Percentiles rank a stretch among this genome's conserved stretches.
Evolutionary conservation across 2,888 invertebrate species (phyloP).

Genomic region (Melinaea marsaeus): DNA sequence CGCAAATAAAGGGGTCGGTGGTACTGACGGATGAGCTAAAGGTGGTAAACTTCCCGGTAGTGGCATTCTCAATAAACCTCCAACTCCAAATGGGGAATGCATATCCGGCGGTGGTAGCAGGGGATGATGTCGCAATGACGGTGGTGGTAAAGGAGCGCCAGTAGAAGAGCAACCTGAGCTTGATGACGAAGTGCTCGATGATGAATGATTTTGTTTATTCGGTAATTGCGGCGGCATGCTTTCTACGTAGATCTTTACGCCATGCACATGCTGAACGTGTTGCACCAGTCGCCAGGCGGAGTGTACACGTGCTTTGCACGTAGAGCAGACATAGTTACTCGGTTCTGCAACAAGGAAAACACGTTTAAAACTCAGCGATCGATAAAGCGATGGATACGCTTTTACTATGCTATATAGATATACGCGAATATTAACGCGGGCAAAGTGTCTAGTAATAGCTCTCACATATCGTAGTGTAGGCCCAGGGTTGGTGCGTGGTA

Average conservation of each 20-base stretch:
- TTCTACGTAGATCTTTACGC: conserved; percentile 94
- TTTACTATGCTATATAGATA: conserved; percentile 60
- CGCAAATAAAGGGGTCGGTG: conserved; percentile 85
- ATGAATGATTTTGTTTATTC: conserved; percentile 76
- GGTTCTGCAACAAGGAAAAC: conserved; percentile 84
- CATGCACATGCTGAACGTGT: conserved; percentile 96
- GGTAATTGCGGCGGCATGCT: conserved; percentile 64
- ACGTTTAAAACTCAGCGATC: conserved; percentile 37
- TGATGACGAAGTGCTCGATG: conserved; percentile 77
- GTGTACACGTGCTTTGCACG: conserved; percentile 92
- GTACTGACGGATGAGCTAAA: conserved; percentile 82
- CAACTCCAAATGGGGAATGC: conserved; percentile 86
- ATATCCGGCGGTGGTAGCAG: conserved; percentile 84
- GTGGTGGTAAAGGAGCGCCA: conserved; percentile 78
- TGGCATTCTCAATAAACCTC: conserved; percentile 85
- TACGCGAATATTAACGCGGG: conserved; percentile 75
- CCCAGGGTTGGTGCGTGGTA: conserved; percentile 67
- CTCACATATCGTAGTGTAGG: conserved; percentile 76
- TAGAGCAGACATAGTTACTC: conserved; percentile 94
- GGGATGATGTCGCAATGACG: conserved; percentile 82
- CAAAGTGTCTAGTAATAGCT: conserved; percentile 78
- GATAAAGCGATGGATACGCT: conserved; percentile 46
- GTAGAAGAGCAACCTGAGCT: conserved; percentile 76
- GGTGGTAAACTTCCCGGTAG: conserved; percentile 81
- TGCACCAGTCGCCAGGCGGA: conserved; percentile 98